Evolutionary conservation across 2,888 invertebrate species (phyloP), one percentile per base, ranked within the genome.

Genomic region (Eustalomyia histrio): DNA sequence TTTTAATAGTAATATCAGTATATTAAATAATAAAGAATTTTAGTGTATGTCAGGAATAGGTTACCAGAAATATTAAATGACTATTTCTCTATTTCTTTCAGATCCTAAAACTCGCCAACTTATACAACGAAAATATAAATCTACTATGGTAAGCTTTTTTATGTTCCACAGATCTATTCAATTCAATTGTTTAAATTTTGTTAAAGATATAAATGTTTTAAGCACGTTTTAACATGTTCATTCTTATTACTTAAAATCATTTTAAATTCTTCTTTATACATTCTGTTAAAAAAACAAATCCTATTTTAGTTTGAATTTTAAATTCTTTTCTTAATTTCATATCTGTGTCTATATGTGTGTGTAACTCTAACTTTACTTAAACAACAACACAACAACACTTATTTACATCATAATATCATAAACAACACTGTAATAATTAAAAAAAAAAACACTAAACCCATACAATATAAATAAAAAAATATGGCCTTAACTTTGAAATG

Each of bases 101-200:
- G 99, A 99, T 95, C 97, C 98, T 84, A 98, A 99, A 93, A 98
- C 97, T 86, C 94, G 98, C 89, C 97, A 99, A 92, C 95, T 99
- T 86, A 95, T 97, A 88, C 98, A 98, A 92, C 94, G 99, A 90
- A 97, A 96, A 92, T 99, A 98, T 92, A 97, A 97, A 92, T 99
- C 99, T 69, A 95, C 96, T 87, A 98, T 99, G 99, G 99, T 97
- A 93, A 95, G 97, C 93, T 14, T n/a, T 6, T 29, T 29, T 10
- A 60, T 17, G n/a, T 60, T 53, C 52, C 29, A 16, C 10, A 12
- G 5, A 43, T 21, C 43, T 24, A 10, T 60, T 0, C 1, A 17
- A 16, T 14, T 55, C 16, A 43, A 53, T 0, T 33, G 9, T 57
- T 52, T 33, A 39, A 71, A 17, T 53, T 53, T 16, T 50, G 7